Base-by-base conservation (phyloP, 2,113 vertebrate genomes). In the Hipposideros armiger region DNA sequence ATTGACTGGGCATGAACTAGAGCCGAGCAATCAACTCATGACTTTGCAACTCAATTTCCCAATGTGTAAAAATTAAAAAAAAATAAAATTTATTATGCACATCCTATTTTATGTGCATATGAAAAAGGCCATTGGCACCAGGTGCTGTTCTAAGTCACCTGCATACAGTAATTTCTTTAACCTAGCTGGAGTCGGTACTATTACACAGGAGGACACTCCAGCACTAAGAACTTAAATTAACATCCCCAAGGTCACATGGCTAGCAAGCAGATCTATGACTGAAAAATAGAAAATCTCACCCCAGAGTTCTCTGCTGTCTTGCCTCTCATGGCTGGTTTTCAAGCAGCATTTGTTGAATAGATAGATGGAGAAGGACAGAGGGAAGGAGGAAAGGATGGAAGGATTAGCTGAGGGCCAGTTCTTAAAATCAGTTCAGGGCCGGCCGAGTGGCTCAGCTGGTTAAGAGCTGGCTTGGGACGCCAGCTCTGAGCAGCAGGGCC, bases 21-120 rank as follows among this genome's bases (percentile, higher is more conserved):
- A 22, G 36, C 30, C 84, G 66, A 69, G 40, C n/a, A 85, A 80
- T 74, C 77, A 83, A 85, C 16, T 54, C 52, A 54, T 93, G 58
- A 77, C 56, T 95, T 56, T 87, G 64, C 64, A 92, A 94, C 1
- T 62, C 56, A 56, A 69, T 70, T 88, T 95, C 36, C 42, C 17
- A 54, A 9, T 76, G 47, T 76, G n/a, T 16, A 42, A 67, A 42
- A 76, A 66, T 28, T 50, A 40, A 26, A 3, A 76, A 45, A 82
- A n/a, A 13, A n/a, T n/a, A 8, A 62, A 64, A 64, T 11, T 45
- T 9, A 76, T 36, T 36, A 77, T 56, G 11, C 26, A 62, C 76
- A 19, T 45, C 52, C 72, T 66, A 40, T 42, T 24, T 54, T 87
- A 24, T 11, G 14, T 5, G 40, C 4, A 3, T 4, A 0, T 66